Evolutionary conservation across 2,797 vertebrate genomes (phyloP), one percentile per base, ranked within the genome.

Genomic region (Mus minutoides): DNA sequence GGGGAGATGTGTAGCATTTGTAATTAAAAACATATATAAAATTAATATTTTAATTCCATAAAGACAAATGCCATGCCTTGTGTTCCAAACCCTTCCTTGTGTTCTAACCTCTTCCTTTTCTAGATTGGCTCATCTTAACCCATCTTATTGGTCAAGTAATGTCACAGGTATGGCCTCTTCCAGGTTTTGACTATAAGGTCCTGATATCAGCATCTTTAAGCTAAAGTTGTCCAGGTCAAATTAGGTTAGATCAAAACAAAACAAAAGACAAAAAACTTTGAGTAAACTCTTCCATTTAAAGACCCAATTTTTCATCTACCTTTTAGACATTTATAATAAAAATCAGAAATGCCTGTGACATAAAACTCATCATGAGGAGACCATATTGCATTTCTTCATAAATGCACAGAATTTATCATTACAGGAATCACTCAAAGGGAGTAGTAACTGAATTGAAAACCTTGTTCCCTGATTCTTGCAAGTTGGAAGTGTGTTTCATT

Each of bases 321-420:
- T 75, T 83, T 92, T 94, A 24, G 79, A 73, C 84, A 64, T 93
- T 97, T 92, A 75, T 71, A 93, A 31, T 37, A 43, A 40, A 79
- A 95, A 88, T 83, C 71, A 88, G 87, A 97, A 96, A 95, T 95
- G 54, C 31, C 94, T 94, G 21, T 64, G 91, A 92, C 60, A 95
- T 83, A 97, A 96, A 97, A 94, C 34, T 93, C 88, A 91, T 95
- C 92, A 76, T 90, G 91, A 89, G 62, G 86, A 89, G 90, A 94
- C 90, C 88, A 95, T 92, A 94, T 90, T 96, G 92, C 92, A 79
- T 89, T 96, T 97, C 97, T 98, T 69, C 96, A 93, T 90, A 96
- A 71, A 94, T 80, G 46, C 97, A 89, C 97, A 98, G 97, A 97
- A 97, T 96, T 95, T 96, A 97, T 98, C 95, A 97, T 94, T 97